Evolutionary conservation across 2,113 vertebrate species (phyloP), one percentile per base, ranked within the genome.

Genomic region (Rostratula benghalensis): DNA sequence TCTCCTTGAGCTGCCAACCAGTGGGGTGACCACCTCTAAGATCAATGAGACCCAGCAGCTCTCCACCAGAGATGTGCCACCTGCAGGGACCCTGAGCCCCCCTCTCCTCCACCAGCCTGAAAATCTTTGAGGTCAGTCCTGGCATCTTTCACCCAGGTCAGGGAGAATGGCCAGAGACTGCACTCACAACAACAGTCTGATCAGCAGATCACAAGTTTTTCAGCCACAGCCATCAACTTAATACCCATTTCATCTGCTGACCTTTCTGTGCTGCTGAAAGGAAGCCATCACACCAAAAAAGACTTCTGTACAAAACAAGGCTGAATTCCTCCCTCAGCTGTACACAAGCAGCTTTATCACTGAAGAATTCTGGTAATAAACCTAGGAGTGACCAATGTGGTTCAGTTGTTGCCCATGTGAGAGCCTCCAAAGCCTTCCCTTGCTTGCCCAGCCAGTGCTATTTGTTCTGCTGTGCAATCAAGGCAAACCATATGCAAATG

Each of bases 131-230:
- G n/a, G 11, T 78, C 39, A 48, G 23, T 53, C 39, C 50, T 43
- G 9, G 53, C 13, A 33, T 16, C 50, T 83, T 75, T 53, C 21
- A 6, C 27, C 30, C 2, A 0, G 8, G 10, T 11, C 0, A 1
- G 5, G 12, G 39, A 31, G 37, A 69, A 59, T 24, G 6, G 10
- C 25, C 22, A 6, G 31, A 78, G 43, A 53, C 7, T 6, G 1
- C 23, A 27, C 23, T 41, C 14, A 31, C 1, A 2, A 37, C 67
- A 57, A 25, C 37, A 74, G 10, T 19, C 10, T 71, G 3, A 54
- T 30, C 28, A 30, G 53, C 53, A 39, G 20, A 74, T 46, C 37
- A 51, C 3, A 0, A 41, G 18, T 63, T 88, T 57, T 33, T 18
- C 59, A 39, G 31, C 8, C 63, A 59, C 6, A 18, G 27, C 22